These are phyloP conservation scores for Euzetes globulus DNA, from an alignment of 2,888 invertebrate genomes.

Conservation along the genomic window DNA sequence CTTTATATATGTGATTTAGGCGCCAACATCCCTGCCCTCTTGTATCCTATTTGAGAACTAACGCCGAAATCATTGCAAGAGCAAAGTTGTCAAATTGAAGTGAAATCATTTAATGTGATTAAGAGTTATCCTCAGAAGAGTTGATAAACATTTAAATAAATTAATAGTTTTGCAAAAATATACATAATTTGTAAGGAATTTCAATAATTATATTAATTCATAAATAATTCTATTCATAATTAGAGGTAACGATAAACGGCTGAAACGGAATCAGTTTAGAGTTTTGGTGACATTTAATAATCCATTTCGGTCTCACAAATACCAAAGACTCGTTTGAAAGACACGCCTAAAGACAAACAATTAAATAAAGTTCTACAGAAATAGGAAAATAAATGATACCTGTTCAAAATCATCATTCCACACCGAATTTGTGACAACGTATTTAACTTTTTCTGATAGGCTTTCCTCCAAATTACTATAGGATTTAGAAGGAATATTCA, in stretches of 20 bases:
- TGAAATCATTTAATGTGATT: too few relatives aligned
- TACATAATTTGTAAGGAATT: too few relatives aligned
- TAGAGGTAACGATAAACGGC: neutral
- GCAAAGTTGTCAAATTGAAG: too few relatives aligned
- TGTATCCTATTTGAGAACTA: too few relatives aligned
- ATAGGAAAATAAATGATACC: neutral
- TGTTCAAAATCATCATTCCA: constrained; percentile 10
- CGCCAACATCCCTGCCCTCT: too few relatives aligned
- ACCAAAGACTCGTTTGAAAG: neutral
- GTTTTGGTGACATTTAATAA: neutral
- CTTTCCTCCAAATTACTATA: neutral
- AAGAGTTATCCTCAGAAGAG: too few relatives aligned
- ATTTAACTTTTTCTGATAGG: neutral
- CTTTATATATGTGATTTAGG: too few relatives aligned
- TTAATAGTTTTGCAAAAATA: too few relatives aligned
- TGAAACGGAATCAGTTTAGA: constrained; percentile 18
- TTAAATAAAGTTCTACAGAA: neutral
- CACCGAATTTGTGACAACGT: neutral
- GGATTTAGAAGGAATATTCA: neutral
- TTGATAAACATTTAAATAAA: too few relatives aligned
- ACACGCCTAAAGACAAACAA: neutral
- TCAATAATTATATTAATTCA: neutral
- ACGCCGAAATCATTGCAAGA: too few relatives aligned
- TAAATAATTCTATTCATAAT: neutral
- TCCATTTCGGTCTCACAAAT: constrained; percentile 18